Base-by-base conservation (phyloP, 2,888 invertebrate genomes). In the Neoaliturus tenellus region DNA sequence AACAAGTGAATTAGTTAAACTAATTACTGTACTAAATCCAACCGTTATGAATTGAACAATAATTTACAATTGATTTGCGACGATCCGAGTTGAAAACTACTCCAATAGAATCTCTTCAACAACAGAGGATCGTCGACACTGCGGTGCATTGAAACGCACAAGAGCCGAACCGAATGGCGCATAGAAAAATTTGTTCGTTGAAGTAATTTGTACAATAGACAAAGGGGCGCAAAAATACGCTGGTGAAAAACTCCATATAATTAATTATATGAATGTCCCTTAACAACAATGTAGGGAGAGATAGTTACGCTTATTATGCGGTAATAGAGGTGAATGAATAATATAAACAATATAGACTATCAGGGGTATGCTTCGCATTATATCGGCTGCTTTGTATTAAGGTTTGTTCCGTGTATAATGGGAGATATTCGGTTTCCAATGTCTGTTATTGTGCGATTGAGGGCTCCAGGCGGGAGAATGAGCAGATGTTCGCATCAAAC, bases 1-100 rank as follows among this genome's bases (percentile, higher is more conserved):
- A 44, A 44, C 44, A 2, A 44, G n/a, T 62, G 51, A 23, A 51
- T 23, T 23, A 51, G 20, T 10, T 51, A 28, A 28, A 14, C 31
- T 62, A 62, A 31, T 62, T 62, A 62, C 14, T n/a, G n/a, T n/a
- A n/a, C n/a, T 6, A 12, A 62, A 62, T 28, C 62, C 62, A 62
- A 17, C 10, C 31, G 3, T 4, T 4, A 3, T 20, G 44, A 39
- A 71, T 75, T n/a, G 35, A 41, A 75, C 48, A 71, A 71, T 71
- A 48, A 28, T 39, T 75, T 75, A 75, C 75, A 75, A 75, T 44
- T 75, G 75, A 48, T 75, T 75, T 23, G 28, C 35, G 71, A 41
- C 41, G 5, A 6, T 44, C 20, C 41, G 8, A 20, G 71, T 71
- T 71, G 71, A 71, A 71, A 71, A 71, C 71, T 71, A 71, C 41